Conservation (phyloP, 1,140 invertebrate species). For the Solenopsis invicta region DNA sequence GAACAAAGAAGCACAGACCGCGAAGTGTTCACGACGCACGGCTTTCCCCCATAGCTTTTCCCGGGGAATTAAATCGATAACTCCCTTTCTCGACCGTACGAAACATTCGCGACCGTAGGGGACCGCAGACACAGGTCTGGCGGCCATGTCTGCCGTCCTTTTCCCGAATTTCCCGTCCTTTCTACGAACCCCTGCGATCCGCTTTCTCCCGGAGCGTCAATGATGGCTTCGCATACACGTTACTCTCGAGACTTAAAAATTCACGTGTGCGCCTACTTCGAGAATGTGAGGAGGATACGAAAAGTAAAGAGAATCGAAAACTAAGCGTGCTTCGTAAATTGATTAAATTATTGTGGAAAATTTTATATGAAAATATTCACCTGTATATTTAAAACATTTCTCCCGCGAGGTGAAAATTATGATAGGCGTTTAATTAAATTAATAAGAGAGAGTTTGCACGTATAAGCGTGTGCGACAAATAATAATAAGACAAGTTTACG, state of each 20-base stretch:
- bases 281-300: background rate
- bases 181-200: background rate
- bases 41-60: conserved; percentile 80
- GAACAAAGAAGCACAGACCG: conserved; percentile 58
- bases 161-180: conserved; percentile 43
- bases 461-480: background rate
- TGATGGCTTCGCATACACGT: background rate
- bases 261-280: background rate
- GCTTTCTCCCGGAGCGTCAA: background rate
- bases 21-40: conserved; percentile 47
- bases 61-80: conserved; percentile 85
- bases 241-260: background rate
- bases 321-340: background rate
- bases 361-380: background rate
- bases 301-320: background rate
- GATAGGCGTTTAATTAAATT: background rate
- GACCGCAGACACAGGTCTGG: conserved; percentile 40
- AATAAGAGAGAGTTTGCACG: background rate
- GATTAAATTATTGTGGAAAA: background rate
- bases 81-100: conserved; percentile 77
- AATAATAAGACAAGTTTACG: background rate
- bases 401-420: background rate
- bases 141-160: conserved; percentile 34
- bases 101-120: conserved; percentile 80
- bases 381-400: background rate